Evolutionary conservation across 2,113 vertebrate genomes (phyloP), one percentile per base, ranked within the genome.

Genomic region (Macroglossus sobrinus): DNA sequence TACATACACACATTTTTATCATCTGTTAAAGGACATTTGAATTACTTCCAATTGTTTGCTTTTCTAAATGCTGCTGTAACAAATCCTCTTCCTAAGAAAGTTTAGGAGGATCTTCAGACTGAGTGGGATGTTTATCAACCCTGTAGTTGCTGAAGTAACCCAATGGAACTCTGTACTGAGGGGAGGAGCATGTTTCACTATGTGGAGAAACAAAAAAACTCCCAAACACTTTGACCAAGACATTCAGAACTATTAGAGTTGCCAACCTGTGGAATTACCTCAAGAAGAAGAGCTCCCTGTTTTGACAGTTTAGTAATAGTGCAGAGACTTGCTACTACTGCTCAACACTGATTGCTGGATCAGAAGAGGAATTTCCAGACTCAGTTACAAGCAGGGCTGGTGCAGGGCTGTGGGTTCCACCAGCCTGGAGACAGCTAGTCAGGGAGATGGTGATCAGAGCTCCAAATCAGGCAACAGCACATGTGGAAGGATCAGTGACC

Each of bases 391-490:
- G 79, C 57, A 74, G 24, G n/a, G 50, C 50, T 97, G 59, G 47
- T 64, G 69, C 71, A 89, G 45, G 66, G 21, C 55, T 75, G 45
- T 84, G 84, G 64, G 80, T 94, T 89, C 64, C 86, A 79, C 59
- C 76, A 96, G 91, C 72, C 95, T 94, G 93, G 96, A 97, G 95
- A 97, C 94, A 97, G 89, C 75, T 64, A 94, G 91, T 50, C 84
- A 80, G 78, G 55, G 80, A 84, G 71, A 94, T 66, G 79, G 75
- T 75, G 94, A 92, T 59, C 79, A 84, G 53, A 81, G 35, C 90
- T 97, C 96, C 95, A 97, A 98, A 97, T 97, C 82, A 15, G 94
- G 95, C 87, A 92, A 92, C 80, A 74, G 94, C 95, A 92, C 10
- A 13, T 91, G 88, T 45, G 87, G 45, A 96, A 76, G 35, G 53